Evolutionary conservation across 1,140 invertebrate species (phyloP), one percentile per base, ranked within the genome.

Genomic region (Eurytemora carolleeae): DNA sequence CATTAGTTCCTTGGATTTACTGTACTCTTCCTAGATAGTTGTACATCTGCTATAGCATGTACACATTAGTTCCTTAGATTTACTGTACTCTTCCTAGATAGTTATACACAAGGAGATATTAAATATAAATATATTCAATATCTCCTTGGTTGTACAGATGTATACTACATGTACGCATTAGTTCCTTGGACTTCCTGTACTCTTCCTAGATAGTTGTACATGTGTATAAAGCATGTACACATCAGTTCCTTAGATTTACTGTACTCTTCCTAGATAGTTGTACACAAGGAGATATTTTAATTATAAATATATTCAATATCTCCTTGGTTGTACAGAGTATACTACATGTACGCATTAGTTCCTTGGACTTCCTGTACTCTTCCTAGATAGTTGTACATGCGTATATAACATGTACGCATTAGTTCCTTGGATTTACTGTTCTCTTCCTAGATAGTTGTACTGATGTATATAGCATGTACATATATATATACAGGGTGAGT

Each of bases 1-100:
- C 66, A 82, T 77, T 66, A 91, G 73, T 63, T 82, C 72, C 22
- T 86, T 87, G 69, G 81, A 72, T 63, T 87, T 85, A 66, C 87
- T 84, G 67, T 83, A 90, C 70, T 91, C 87, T 75, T 92, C 88
- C 31, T 44, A 44, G n/a, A 44, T 44, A 12, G n/a, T 44, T n/a
- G n/a, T n/a, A n/a, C n/a, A n/a, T n/a, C n/a, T n/a, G n/a, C n/a
- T n/a, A n/a, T n/a, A n/a, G n/a, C n/a, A n/a, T n/a, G n/a, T n/a
- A n/a, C n/a, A n/a, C n/a, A n/a, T 44, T 44, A n/a, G 7, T 44
- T 12, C 7, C 7, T 44, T 44, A 44, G n/a, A 12, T 44, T 12
- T 44, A 44, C n/a, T 44, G 31, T 7, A 44, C 7, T n/a, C 31
- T n/a, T 12, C 7, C n/a, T 12, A 44, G 7, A 44, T 7, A 12